Conservation (phyloP, 2,113 vertebrate species). For the Athene noctua region DNA sequence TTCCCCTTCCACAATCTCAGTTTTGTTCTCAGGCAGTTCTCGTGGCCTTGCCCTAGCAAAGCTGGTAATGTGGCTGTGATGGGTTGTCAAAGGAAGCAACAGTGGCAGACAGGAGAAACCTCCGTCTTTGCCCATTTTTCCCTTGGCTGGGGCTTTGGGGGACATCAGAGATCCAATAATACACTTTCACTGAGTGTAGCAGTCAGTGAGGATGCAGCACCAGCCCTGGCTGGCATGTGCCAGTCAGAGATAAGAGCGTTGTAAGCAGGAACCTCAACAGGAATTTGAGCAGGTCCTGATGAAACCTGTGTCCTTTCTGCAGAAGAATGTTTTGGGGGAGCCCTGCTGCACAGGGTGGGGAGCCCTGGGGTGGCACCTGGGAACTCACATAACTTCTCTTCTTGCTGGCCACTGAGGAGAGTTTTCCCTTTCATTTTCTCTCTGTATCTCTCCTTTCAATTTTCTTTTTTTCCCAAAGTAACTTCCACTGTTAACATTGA, state of each 20-base stretch:
- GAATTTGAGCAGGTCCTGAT: background rate
- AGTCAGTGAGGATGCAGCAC: background rate
- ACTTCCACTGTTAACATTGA: background rate
- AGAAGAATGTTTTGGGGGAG: background rate
- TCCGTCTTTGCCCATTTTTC: background rate
- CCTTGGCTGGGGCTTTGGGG: background rate
- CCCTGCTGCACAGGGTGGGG: background rate
- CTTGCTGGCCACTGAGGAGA: background rate
- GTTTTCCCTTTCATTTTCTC: background rate
- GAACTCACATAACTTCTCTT: background rate
- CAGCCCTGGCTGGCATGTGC: accelerated
- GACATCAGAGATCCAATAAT: background rate
- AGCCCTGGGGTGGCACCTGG: background rate
- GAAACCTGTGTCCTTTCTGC: background rate
- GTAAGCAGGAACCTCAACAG: background rate
- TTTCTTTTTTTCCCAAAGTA: background rate
- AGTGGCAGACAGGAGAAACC: background rate
- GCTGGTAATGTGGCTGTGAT: background rate
- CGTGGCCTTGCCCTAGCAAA: accelerated
- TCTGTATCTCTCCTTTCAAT: background rate
- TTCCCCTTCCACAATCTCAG: background rate
- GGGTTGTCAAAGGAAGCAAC: background rate
- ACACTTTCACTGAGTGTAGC: background rate
- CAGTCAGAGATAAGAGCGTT: background rate
- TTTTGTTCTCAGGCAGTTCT: background rate